These are phyloP conservation scores for Phaethon lepturus DNA, from an alignment of 2,113 vertebrate genomes.

Conservation along the genomic window DNA sequence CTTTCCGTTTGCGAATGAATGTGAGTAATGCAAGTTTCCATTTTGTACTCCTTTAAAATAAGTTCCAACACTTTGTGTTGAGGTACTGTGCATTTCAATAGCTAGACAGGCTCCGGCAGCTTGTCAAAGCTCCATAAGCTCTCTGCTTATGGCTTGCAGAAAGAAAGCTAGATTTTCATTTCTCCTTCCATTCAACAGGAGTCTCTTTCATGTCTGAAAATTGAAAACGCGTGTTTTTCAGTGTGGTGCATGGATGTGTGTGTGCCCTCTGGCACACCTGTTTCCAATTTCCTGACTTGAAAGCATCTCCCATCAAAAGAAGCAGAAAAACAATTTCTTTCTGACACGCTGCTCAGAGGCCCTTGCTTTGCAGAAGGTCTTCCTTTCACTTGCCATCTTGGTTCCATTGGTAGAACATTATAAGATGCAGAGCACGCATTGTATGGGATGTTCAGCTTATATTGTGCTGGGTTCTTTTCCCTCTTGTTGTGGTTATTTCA, in stretches of 20 bases:
- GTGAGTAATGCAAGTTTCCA: conserved; percentile 12
- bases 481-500: conserved; percentile 76
- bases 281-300: conserved; percentile 98
- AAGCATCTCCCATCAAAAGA: conserved; percentile 94
- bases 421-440: conserved; percentile 54
- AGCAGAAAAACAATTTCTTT: conserved; percentile 89
- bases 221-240: conserved; percentile 85
- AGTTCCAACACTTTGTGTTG: conserved; percentile 43
- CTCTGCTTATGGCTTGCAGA: conserved; percentile 81
- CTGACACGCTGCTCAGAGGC: conserved; percentile 82
- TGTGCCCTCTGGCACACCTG: conserved; percentile 93
- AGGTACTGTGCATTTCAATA: conserved; percentile 60
- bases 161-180: conserved; percentile 80
- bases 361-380: conserved; percentile 63
- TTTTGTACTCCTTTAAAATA: conserved; percentile 57
- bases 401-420: conserved; percentile 59
- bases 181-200: conserved; percentile 87
- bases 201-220: conserved; percentile 92
- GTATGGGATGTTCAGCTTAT: conserved; percentile 34
- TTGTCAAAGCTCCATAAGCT: conserved; percentile 69
- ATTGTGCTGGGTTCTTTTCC: conserved; percentile 50
- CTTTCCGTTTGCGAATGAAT: background rate
- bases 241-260: conserved; percentile 84
- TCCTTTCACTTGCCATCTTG: conserved; percentile 68
- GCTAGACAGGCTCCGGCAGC: conserved; percentile 43